Base-by-base conservation (phyloP, 2,888 invertebrate genomes). In the Eledone cirrhosa region DNA sequence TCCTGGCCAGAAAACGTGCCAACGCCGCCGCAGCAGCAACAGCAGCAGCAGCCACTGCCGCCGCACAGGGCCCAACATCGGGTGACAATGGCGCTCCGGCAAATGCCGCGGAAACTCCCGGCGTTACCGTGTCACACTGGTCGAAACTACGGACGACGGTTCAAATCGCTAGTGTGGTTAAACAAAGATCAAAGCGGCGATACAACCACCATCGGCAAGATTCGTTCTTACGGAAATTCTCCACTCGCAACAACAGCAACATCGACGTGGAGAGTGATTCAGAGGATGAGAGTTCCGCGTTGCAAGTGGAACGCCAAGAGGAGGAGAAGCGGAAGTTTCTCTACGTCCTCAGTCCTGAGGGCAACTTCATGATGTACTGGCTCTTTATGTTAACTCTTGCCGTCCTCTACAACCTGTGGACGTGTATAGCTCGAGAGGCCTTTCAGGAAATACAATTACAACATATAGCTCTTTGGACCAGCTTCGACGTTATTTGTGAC, bases 341-440 rank as follows among this genome's bases (percentile, higher is more conserved):
- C 11, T 85, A 86, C 65, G 90, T 98, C 78, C 95, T 98, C 85
- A 97, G 97, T 91, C 97, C 97, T 0, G 97, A 98, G 92, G 97
- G 97, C 88, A 97, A 96, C 91, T 95, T 97, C 92, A 97, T 97
- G 93, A 98, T 97, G 92, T 95, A 97, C 91, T 98, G 98, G 98
- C 92, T 98, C 85, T 94, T 96, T 93, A 91, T 97, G 83, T 93
- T 97, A 86, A 97, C 97, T 76, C 91, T 94, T 83, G 96, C 96
- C 90, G 96, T 97, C 85, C 93, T 98, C 81, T 98, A 98, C 92
- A 98, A 98, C 92, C 93, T 97, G 84, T 98, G 98, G 98, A 96
- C 97, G 48, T 93, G 97, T 82, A 98, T 98, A 86, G 97, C 97
- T 72, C 93, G 98, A 78, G 96, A 98, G 91, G 97, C 97, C 90